Evolutionary conservation across 2,888 invertebrate genomes (phyloP).

Genomic region (Lithophane ornitopus): DNA sequence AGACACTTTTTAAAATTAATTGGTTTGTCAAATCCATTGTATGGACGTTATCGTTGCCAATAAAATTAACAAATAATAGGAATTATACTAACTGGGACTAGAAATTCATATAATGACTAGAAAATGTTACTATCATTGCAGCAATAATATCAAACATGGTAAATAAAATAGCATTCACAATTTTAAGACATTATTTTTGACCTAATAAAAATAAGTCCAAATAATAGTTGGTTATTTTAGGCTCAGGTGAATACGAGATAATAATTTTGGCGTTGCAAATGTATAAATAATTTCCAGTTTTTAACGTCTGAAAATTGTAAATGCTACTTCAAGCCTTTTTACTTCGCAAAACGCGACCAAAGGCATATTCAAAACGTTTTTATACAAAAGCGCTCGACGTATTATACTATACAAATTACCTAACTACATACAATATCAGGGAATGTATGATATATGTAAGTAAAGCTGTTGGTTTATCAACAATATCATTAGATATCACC

Average conservation of each 20-base stretch:
- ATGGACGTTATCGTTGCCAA: conserved; percentile 22
- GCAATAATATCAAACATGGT: conserved; percentile 51
- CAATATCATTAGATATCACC: conserved; percentile 19
- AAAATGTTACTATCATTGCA: conserved; percentile 38
- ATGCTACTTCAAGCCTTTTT: conserved; percentile 25
- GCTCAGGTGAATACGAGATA: not conserved
- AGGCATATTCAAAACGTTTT: conserved; percentile 55
- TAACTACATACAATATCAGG: conserved; percentile 71
- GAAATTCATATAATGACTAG: conserved; percentile 52
- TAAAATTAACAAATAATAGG: conserved; percentile 61
- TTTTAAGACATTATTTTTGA: conserved; percentile 38
- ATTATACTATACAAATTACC: conserved; percentile 76
- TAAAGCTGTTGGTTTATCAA: conserved; percentile 32
- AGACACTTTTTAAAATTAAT: not conserved
- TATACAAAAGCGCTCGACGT: conserved; percentile 72
- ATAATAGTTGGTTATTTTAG: not conserved
- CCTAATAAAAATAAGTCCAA: not conserved
- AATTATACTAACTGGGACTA: conserved; percentile 64
- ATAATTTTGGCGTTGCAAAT: not conserved
- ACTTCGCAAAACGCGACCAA: conserved; percentile 56
- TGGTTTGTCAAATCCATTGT: not conserved
- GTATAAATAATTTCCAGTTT: not conserved
- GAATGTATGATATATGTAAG: conserved; percentile 25
- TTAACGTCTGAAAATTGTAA: conserved; percentile 50
- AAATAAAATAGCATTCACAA: conserved; percentile 47